phyloP scores from a whole-genome alignment of 2,888 invertebrate genomes.

The Dasypolia templi region DNA sequence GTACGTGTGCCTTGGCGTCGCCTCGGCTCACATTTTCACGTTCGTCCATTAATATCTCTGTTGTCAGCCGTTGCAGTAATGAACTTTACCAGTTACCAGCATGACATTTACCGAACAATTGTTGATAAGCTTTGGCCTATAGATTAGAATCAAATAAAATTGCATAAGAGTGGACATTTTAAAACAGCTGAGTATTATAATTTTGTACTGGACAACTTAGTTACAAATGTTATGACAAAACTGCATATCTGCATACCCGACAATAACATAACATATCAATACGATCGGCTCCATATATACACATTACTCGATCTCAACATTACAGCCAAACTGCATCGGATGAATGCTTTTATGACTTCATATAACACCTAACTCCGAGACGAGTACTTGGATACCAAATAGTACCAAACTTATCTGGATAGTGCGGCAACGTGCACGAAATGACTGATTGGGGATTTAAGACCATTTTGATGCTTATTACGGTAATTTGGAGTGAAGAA shows the following conservation, averaged over 20 bases:
- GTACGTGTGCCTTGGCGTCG: no score
- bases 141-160: not conserved
- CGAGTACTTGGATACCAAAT: constrained; percentile 13
- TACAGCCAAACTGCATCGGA: constrained; percentile 22
- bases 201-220: not conserved
- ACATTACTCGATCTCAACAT: constrained; percentile 10
- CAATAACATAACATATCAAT: not conserved
- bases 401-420: constrained; percentile 22
- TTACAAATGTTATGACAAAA: not conserved
- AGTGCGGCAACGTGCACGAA: constrained; percentile 32
- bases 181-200: no score
- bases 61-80: no score
- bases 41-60: no score
- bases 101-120: not conserved
- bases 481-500: constrained; percentile 10
- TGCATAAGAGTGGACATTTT: not conserved
- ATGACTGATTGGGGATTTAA: constrained; percentile 35
- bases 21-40: no score
- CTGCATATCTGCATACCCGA: not conserved
- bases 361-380: constrained; percentile 9
- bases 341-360: constrained; percentile 35
- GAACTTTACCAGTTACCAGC: no score
- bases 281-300: not conserved
- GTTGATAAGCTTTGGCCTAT: not conserved
- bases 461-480: constrained; percentile 30